Base-by-base conservation (phyloP, 1,140 invertebrate genomes). In the Zaprionus taronus region DNA sequence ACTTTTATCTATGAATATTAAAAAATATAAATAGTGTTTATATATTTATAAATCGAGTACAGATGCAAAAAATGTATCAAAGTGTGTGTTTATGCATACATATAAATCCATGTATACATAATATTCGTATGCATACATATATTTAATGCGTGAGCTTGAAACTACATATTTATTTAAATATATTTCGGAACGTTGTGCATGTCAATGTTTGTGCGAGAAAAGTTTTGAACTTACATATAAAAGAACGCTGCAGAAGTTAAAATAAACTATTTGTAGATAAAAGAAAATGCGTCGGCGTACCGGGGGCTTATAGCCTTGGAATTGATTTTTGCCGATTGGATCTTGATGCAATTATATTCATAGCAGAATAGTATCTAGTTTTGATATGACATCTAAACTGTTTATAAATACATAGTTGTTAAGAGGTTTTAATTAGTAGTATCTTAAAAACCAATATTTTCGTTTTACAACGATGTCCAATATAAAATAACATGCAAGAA, bases 11-110 rank as follows among this genome's bases (percentile, higher is more conserved):
- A 12, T 51, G 20, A 11, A 20, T 14, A 24, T 24, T 51, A 51
- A 51, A 17, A 44, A 47, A 67, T 57, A 66, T 66, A 44, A 58
- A 57, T 47, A 47, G n/a, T 47, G 41, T 47, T 47, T 47, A 17
- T 67, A 56, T 67, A 53, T 67, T 57, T 67, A 47, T 67, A 20
- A 34, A 28, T 56, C 51, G 41, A 60, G 67, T 41, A 61, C 67
- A 61, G 26, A 68, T 60, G 53, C 26, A 47, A 22, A 58, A 20
- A 34, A 20, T n/a, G 5, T 11, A 14, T 58, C 7, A 17, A n/a
- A n/a, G 62, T 26, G 11, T 62, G 41, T 70, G 53, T 44, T 14
- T 22, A 6, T 24, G n/a, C 9, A 64, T 72, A 72, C 53, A 61
- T 51, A 56, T 57, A 31, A 14, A 56, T 56, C 31, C 24, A 44